phyloP scores from a whole-genome alignment of 1,140 invertebrate genomes.

The Meloidogyne exigua region DNA sequence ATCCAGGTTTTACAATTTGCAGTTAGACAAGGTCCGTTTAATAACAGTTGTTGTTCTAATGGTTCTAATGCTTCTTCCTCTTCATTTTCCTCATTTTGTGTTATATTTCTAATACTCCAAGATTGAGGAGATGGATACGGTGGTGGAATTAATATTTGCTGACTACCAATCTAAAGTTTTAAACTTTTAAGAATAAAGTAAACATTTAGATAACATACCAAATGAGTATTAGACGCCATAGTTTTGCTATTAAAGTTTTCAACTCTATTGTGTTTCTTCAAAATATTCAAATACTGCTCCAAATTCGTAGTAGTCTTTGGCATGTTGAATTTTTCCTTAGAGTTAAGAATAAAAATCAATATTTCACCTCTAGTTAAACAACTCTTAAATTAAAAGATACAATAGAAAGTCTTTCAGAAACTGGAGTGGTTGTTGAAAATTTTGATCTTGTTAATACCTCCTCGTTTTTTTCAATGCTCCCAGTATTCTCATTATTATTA shows the following conservation, averaged over 20 bases:
- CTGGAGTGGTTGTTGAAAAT: neutral
- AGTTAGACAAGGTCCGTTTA: constrained; percentile 24
- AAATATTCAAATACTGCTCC: no score
- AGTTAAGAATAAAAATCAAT: neutral
- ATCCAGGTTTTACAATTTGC: constrained; percentile 35
- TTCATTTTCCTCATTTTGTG: neutral
- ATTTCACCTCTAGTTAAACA: no score
- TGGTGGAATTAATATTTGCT: neutral
- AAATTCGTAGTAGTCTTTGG: no score
- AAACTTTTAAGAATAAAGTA: neutral
- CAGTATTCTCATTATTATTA: neutral
- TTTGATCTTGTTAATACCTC: neutral
- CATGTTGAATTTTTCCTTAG: no score
- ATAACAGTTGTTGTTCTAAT: neutral
- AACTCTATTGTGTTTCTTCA: no score
- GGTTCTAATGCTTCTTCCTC: neutral
- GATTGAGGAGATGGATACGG: neutral
- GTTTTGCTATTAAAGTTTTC: no score
- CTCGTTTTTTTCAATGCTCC: neutral
- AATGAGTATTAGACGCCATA: no score
- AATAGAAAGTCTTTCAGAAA: neutral
- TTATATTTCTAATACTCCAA: neutral
- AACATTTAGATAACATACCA: neutral
- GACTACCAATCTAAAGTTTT: neutral
- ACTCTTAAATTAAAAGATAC: no score